Evolutionary conservation across 2,113 vertebrate species (phyloP), one percentile per base, ranked within the genome.

Genomic region (Nycticryphes semicollaris): DNA sequence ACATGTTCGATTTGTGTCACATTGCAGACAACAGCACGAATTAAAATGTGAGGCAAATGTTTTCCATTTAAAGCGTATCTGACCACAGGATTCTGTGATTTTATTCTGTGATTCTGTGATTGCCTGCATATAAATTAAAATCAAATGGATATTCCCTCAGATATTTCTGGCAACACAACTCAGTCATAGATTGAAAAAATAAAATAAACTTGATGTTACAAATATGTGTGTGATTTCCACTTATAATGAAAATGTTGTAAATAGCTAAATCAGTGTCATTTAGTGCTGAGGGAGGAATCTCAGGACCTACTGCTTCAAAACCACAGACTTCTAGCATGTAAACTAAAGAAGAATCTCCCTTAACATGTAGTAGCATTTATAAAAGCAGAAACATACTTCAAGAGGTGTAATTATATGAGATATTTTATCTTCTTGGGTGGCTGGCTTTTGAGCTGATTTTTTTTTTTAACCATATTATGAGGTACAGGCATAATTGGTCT

Each of bases 391-490:
- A 86, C 41, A 48, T 75, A 70, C 63, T 86, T 95, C 67, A 93
- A 59, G 92, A 90, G 54, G 47, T 92, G 21, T 78, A 96, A 96
- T 96, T 96, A 96, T 77, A 22, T 20, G 25, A 95, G 85, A 77
- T 12, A 95, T 93, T 96, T 95, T 91, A 91, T 97, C 90, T 94
- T 91, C 89, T 84, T 90, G 90, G 93, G 94, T 93, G 93, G 93
- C 85, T 86, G 87, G 12, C n/a, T 87, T 92, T 70, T 84, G 67
- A 90, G 67, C 1, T 43, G 57, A 53, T 33, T 51, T 89, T 84
- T 76, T 91, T 90, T 85, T 35, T 24, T 15, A 60, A 56, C n/a
- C 17, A 19, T 95, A 56, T 76, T 69, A 79, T 80, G 78, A 95
- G 19, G 7, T 79, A 94, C n/a, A 91, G 45, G 37, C 37, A 77